Evolutionary conservation across 2,113 vertebrate genomes (phyloP), one percentile per base, ranked within the genome.

Genomic region (Ariopsis seemanni): DNA sequence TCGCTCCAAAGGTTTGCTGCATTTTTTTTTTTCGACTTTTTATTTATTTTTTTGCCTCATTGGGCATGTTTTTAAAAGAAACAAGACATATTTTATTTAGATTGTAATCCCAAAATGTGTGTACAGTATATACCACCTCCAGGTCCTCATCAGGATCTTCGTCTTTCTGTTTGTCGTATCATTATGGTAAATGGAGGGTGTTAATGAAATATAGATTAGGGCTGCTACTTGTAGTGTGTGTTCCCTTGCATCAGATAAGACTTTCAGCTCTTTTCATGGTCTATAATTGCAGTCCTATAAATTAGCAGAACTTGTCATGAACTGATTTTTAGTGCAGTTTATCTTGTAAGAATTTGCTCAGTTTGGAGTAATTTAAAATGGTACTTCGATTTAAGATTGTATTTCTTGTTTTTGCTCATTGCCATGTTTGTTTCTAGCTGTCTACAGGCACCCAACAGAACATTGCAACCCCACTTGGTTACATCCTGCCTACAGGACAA

Each of bases 401-500:
- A n/a, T 50, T 63, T 34, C 74, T 84, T 53, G 14, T 84, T 18
- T 53, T 67, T 55, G 25, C 50, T 84, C 9, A 69, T 81, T 78
- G 25, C 50, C 52, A 17, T 78, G 11, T 74, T 30, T 82, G 60
- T n/a, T 71, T 60, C 30, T 86, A 88, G 62, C 42, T 22, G 34
- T 50, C 53, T 86, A 52, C 30, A 87, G 57, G 60, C 50, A 25
- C 15, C 9, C 25, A 74, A n/a, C 7, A 72, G 79, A 77, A 4
- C 65, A 20, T 87, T 52, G 94, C 96, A 95, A 96, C 96, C 89
- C 95, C 96, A 82, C 94, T 97, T 83, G 95, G 96, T 9, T 96
- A 96, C 48, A 94, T 97, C n/a, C 91, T 97, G 87, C 85, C 85
- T 67, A 97, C 96, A 0, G 96, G 97, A 4, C 96, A 97, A 89